Evolutionary conservation across 2,797 vertebrate genomes (phyloP), one percentile per base, ranked within the genome.

Genomic region (Hippopotamyrus pictus): DNA sequence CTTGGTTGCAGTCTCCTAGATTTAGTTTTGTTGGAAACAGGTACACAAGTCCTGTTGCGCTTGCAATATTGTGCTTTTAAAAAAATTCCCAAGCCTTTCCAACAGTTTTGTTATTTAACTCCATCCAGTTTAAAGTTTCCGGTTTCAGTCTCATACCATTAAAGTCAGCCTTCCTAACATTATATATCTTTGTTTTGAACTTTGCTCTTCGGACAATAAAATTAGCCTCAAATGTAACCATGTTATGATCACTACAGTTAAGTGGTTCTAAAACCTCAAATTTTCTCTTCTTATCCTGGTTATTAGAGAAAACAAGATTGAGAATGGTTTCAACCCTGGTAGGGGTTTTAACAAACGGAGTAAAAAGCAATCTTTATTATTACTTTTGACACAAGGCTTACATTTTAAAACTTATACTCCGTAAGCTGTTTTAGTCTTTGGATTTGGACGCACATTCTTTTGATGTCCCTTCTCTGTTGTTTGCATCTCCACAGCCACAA

Each of bases 401-500:
- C 29, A 33, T 76, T 76, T 37, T 7, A 5, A 76, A 41, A 29
- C 69, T 12, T 29, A 6, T 8, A 79, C 73, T 79, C 3, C 0
- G 14, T 79, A 17, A 82, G 14, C 5, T n/a, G 33, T n/a, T 41
- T 82, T 82, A 19, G 9, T 46, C 19, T 82, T 82, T 46, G 41
- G 17, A 82, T 82, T 46, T 82, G 62, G 62, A 69, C 11, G 0
- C 25, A 12, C 5, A 8, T 25, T 46, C 25, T 85, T 50, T 9
- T 33, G 25, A 46, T 17, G 25, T 86, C 48, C 7, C 25, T 48
- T 25, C 46, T 85, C 44, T 50, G 12, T 29, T 85, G 6, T 25
- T 50, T 29, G 22, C 46, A 51, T 85, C 25, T 53, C 86, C 92
- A 92, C 48, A 99, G 98, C 98, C 90, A 97, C 97, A 59, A 98